Base-by-base conservation (phyloP, 2,888 invertebrate genomes). In the Pseudoips prasinana region DNA sequence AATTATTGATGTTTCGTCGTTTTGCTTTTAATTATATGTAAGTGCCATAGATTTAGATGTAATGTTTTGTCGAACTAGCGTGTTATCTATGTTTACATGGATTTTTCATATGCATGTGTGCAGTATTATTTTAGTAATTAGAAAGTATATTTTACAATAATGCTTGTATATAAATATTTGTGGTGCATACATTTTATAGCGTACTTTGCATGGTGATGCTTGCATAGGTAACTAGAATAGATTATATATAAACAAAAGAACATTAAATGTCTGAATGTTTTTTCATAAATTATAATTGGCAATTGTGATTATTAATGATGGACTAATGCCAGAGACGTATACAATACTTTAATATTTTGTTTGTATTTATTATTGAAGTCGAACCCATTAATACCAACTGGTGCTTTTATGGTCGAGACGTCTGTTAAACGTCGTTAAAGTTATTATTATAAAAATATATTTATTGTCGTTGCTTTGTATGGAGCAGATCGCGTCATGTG, bases 31-130 rank as follows among this genome's bases (percentile, higher is more conserved):
- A 50, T 34, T 41, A 39, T 41, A 46, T 55, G 38, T 41, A 56
- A 60, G 64, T 72, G 64, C 72, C 68, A 66, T 73, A 58, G 40
- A 54, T 28, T 46, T 51, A 41, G 55, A 48, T 47, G 51, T 48
- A 33, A 32, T 54, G 37, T 46, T 50, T 24, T 32, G 27, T 51
- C 50, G 43, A 58, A 45, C 49, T 57, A 57, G 53, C 46, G 64
- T 72, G 72, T 79, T 78, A 73, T 76, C 74, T 76, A 76, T 80
- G 69, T 77, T 58, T 71, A 79, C 67, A 79, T 81, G 77, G 76
- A 75, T 63, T 73, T 62, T 57, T 61, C 50, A 52, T 59, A 57
- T 73, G 81, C 79, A 82, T 77, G 83, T 66, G 60, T 77, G 77
- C 81, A 83, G 83, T 83, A 83, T 82, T 84, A 83, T 72, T 7